Evolutionary conservation across 2,113 vertebrate genomes (phyloP), one percentile per base, ranked within the genome.

Genomic region (Typhlomys cinereus): DNA sequence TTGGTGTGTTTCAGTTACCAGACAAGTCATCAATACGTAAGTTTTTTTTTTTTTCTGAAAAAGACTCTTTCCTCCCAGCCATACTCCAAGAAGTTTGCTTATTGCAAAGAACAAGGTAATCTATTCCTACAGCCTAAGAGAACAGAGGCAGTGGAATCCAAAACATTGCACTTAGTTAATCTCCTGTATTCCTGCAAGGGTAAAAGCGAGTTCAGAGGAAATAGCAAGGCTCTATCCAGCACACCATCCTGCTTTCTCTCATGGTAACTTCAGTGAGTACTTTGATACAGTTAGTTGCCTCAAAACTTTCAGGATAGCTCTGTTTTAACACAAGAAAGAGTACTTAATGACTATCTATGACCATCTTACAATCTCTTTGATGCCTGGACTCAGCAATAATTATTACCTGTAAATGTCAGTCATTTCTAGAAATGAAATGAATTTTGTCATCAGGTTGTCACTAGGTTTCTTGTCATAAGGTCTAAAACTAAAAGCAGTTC

Each of bases 201-300:
- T 23, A 27, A 46, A 36, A 62, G 39, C 8, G 11, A 4, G 11
- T 39, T 50, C 17, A 15, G 41, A 59, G 59, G n/a, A 41, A 18
- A 29, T 1, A 0, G 31, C 7, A 12, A 21, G 5, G 3, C 27
- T 61, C 41, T 21, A 6, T 2, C 67, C 3, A 17, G 17, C 66
- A 12, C 23, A 34, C 2, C 9, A n/a, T 13, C 10, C 31, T n/a
- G 29, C 29, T 25, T 88, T 15, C 27, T 75, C 69, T 34, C 71
- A 1, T 0, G 14, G 48, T 0, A 18, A 67, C 20, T 12, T 29
- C 23, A 23, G 29, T 25, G 66, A 46, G 11, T 9, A 69, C n/a
- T 2, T 2, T 0, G 4, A 12, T 69, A 48, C 20, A 20, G 23
- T 31, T 15, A 48, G 20, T 4, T 23, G 17, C 50, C 46, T 80